Base-by-base conservation (phyloP, 2,113 vertebrate genomes). In the Plotosus lineatus region DNA sequence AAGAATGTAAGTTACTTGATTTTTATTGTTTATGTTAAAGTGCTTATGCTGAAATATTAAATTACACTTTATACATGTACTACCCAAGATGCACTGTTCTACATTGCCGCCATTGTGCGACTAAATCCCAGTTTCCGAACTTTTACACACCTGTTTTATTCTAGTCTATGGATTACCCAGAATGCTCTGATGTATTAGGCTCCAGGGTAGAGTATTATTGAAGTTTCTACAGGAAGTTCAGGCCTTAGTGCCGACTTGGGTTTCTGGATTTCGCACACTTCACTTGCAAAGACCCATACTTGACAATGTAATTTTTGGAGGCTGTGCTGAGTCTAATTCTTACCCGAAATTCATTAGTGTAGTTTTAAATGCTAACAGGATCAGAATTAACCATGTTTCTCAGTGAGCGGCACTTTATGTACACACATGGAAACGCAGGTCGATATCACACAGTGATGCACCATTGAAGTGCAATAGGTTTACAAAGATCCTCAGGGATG, bases 41-140 rank as follows among this genome's bases (percentile, higher is more conserved):
- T 40, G 21, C 10, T 38, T 38, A 3, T 38, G 10, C 9, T 19
- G 17, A 2, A 36, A 23, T 23, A 66, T 66, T 12, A 23, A 40
- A 68, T 15, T 14, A n/a, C 33, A 65, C 61, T 65, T 38, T 44
- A 42, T 15, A 68, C 15, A 23, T 14, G 21, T 26, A 26, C 11
- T n/a, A n/a, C 65, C 38, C 65, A 68, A 23, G 44, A 68, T 68
- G 65, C 65, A 68, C 65, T 68, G 65, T 36, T 40, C 31, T 36
- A 3, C 9, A 17, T 63, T 36, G 6, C 33, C 33, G 60, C n/a
- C n/a, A n/a, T n/a, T n/a, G n/a, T n/a, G n/a, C n/a, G n/a, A n/a
- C n/a, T n/a, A n/a, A n/a, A 2, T 40, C 9, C 36, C 60, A 23
- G 31, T 19, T 26, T 44, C 23, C 68, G 50, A 46, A 36, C 3